Evolutionary conservation across 2,797 vertebrate species (phyloP), one percentile per base, ranked within the genome.

Genomic region (Cyprinella venusta): DNA sequence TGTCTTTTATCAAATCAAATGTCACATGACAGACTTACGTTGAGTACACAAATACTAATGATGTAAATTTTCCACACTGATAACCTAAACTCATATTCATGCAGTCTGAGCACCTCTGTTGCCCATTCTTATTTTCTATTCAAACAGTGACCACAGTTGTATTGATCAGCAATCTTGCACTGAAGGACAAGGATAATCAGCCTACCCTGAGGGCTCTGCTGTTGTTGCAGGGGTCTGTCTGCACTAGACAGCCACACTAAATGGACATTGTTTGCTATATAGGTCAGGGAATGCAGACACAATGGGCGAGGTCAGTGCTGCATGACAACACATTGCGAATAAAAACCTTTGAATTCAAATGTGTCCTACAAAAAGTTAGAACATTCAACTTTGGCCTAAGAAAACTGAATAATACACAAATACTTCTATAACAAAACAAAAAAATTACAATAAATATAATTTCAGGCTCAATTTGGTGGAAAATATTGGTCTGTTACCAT

Each of bases 101-200:
- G 82, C 77, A 74, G 26, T 77, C 77, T 59, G 61, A 91, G 86
- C 81, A 84, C 90, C 85, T 85, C 85, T 76, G 72, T 88, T 89
- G 88, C 88, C 91, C 81, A 87, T 87, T 91, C 91, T 92, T 86
- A 90, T 89, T 91, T 87, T 87, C 87, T 87, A 89, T 93, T 91
- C 87, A 91, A 86, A 85, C 87, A 84, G 84, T 36, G 80, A 88
- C 86, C 87, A 89, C 75, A 85, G 83, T 80, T 86, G 85, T 84
- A 95, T 94, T 91, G 93, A 94, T 93, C 92, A 90, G 84, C 88
- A 87, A 90, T 92, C 91, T 90, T 81, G 89, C 83, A 86, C 79
- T 67, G 88, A 88, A 83, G 86, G 82, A 80, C 84, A 87, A 82
- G 88, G 89, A 92, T 90, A 94, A 92, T 91, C 91, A 90, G 86